Base-by-base conservation (phyloP, 2,888 invertebrate genomes). In the Drosophila anomelani region DNA sequence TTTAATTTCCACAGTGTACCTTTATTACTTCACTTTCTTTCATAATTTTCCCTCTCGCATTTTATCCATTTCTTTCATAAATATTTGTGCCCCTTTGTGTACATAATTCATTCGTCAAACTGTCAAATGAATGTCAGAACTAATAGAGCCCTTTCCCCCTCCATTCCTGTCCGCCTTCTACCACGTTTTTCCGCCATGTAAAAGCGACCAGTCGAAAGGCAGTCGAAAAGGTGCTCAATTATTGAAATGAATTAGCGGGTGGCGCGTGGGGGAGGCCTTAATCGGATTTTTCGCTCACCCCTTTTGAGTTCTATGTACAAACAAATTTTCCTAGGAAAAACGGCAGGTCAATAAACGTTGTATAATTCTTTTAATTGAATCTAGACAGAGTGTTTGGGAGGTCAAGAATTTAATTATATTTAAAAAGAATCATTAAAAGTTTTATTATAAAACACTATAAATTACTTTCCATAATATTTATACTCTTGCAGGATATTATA, bases 61-160 rank as follows among this genome's bases (percentile, higher is more conserved):
- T 70, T 38, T 41, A 43, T 58, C 55, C 49, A 59, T 61, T 53
- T 56, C 60, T 58, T 76, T 60, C 55, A 62, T 59, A 63, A 59
- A 59, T 76, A 63, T 61, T 58, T 60, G 54, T 44, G 47, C 34
- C 47, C 41, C 58, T 62, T 70, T 69, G 59, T 66, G 51, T 47
- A 46, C 66, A 59, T 67, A 79, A 66, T 69, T 75, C 75, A 75
- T 79, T 74, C 77, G 70, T 76, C 69, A 75, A 75, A 71, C 77
- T 79, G 79, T 75, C 75, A 79, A 79, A 79, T 77, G 71, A 79
- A 79, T 79, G 75, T 64, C 79, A 75, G 61, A 72, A 67, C 51
- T 74, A 78, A 78, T 76, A 62, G 79, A 55, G 49, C 46, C 32
- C 38, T 44, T 51, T 46, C 36, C 23, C 29, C 32, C n/a, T 12